Conservation (phyloP, 2,888 invertebrate genomes). For the Corythucha ciliata region DNA sequence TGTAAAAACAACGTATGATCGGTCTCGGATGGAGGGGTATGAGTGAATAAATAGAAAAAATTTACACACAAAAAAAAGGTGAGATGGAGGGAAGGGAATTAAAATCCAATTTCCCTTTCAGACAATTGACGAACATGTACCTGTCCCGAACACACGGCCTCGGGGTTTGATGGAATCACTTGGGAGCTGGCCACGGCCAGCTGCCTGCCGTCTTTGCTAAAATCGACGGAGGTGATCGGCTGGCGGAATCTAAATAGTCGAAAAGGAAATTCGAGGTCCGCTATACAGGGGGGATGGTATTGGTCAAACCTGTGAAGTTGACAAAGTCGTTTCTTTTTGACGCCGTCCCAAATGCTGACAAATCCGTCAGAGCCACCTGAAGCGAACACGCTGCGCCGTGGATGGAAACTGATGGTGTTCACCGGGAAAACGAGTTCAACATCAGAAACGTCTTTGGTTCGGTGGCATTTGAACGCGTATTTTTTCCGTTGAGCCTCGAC, state of each 20-base stretch:
- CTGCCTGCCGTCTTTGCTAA: slow-evolving; percentile 7
- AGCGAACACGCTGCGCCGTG: slow-evolving; percentile 15
- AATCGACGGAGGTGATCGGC: slow-evolving; percentile 16
- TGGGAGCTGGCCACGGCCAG: slow-evolving; percentile 20
- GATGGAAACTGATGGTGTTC: slow-evolving; percentile 19
- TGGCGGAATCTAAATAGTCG: slow-evolving; percentile 5
- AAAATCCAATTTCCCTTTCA: too few species aligned
- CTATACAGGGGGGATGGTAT: not conserved
- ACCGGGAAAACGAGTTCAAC: slow-evolving; percentile 18
- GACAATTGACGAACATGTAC: too few species aligned
- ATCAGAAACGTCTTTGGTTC: slow-evolving; percentile 10
- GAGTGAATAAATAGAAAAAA: too few species aligned
- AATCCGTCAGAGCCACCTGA: slow-evolving; percentile 21
- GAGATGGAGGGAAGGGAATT: too few species aligned
- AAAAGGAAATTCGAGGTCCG: not conserved
- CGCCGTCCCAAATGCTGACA: slow-evolving; percentile 21
- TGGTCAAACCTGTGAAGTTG: slow-evolving; percentile 17
- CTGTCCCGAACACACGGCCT: too few species aligned
- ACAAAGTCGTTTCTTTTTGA: slow-evolving; percentile 20
- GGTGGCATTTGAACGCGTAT: slow-evolving; percentile 24
- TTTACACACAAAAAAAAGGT: too few species aligned
- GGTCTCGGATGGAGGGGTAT: too few species aligned
- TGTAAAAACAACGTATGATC: too few species aligned
- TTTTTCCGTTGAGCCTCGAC: slow-evolving; percentile 20
- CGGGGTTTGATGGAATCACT: slow-evolving; percentile 7